A percentile compares a stretch with the other conserved stretches of the same genome.
phyloP scores from a whole-genome alignment of 2,888 invertebrate genomes.

The Tiliacea aurago region DNA sequence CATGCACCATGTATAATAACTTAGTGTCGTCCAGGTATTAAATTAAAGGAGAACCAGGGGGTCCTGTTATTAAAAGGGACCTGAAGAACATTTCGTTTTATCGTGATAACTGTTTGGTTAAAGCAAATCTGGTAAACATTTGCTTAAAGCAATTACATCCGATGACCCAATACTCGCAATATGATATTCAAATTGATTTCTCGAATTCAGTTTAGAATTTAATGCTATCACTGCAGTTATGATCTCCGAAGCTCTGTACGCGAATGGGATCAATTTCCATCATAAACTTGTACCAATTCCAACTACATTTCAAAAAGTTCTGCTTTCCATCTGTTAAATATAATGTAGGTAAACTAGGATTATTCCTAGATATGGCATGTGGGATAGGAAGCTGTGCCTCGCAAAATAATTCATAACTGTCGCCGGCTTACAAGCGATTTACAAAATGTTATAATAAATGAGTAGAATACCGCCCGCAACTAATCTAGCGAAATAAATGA shows the following conservation, averaged over 20 bases:
- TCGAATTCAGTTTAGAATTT: slow-evolving; percentile 29
- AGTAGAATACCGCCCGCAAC: slow-evolving; percentile 69
- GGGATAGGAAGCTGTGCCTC: slow-evolving; percentile 46
- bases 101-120: slow-evolving; percentile 7
- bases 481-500: slow-evolving; percentile 74
- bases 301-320: slow-evolving; percentile 28
- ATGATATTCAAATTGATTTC: slow-evolving; percentile 36
- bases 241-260: slow-evolving; percentile 12
- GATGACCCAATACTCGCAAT: background rate
- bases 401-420: slow-evolving; percentile 74
- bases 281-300: slow-evolving; percentile 18
- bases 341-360: slow-evolving; percentile 31
- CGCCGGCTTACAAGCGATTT: slow-evolving; percentile 75
- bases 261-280: slow-evolving; percentile 35
- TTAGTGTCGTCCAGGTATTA: slow-evolving; percentile 28
- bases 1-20: slow-evolving; percentile 24
- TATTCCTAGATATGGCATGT: slow-evolving; percentile 38
- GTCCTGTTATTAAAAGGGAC: slow-evolving; percentile 33
- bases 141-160: slow-evolving; percentile 2
- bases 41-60: slow-evolving; percentile 27
- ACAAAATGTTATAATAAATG: slow-evolving; percentile 79
- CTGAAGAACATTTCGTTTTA: slow-evolving; percentile 1
- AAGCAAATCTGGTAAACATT: slow-evolving; percentile 3
- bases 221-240: slow-evolving; percentile 16
- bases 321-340: slow-evolving; percentile 9